Conservation (phyloP, 2,888 invertebrate species). For the Erebia ligea region DNA sequence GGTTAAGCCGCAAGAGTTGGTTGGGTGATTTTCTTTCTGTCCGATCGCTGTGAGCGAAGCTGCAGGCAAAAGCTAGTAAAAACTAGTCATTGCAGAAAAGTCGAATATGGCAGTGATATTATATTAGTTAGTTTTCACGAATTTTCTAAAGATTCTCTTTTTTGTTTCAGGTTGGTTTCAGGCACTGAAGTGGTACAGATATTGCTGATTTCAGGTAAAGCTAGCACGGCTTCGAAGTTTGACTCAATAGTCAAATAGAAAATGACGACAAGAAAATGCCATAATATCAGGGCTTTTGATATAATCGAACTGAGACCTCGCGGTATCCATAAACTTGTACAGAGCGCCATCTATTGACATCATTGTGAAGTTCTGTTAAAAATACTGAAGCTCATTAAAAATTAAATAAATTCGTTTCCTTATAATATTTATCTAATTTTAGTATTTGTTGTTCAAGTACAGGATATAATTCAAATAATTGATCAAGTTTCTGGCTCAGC, state of each 20-base stretch:
- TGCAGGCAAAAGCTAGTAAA: neutral
- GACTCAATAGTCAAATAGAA: neutral
- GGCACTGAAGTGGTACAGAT: neutral
- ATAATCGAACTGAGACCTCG: too few species aligned
- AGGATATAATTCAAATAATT: too few species aligned
- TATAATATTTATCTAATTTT: too few species aligned
- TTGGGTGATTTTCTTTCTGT: neutral
- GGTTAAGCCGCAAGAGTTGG: neutral
- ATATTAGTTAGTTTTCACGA: neutral
- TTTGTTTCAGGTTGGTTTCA: constrained; percentile 7
- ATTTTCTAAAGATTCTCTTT: neutral
- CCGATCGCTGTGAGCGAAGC: neutral
- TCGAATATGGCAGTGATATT: neutral
- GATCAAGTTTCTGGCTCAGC: too few species aligned
- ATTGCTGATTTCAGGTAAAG: neutral
- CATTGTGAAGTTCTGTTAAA: too few species aligned
- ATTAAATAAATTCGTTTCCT: too few species aligned
- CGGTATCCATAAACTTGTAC: too few species aligned
- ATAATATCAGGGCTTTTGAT: too few species aligned
- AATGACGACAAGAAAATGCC: neutral
- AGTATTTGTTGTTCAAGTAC: too few species aligned
- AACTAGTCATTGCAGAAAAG: neutral
- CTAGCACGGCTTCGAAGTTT: neutral
- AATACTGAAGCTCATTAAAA: too few species aligned
- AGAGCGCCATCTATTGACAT: too few species aligned